phyloP scores from a whole-genome alignment of 2,113 vertebrate species.

The Chionomys nivalis region DNA sequence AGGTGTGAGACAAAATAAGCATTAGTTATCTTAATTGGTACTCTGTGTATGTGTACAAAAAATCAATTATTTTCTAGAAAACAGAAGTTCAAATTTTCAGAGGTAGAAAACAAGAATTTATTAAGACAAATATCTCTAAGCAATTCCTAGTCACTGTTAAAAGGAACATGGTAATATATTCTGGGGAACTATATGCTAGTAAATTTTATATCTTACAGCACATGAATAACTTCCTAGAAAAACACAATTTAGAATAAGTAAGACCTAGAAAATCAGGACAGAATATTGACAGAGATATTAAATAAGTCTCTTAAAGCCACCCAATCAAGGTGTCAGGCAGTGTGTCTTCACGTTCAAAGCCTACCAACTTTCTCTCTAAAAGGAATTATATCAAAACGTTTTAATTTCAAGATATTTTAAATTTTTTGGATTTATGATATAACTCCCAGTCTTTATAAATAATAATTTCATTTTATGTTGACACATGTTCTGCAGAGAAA shows the following conservation, averaged over 20 bases:
- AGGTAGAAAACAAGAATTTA: not conserved
- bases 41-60: not conserved
- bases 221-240: not conserved
- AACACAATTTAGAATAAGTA: not conserved
- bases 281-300: not conserved
- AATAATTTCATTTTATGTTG: constrained; percentile 64
- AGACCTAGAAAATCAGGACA: not conserved
- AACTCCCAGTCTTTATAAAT: not conserved
- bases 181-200: not conserved
- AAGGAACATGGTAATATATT: not conserved
- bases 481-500: constrained; percentile 67
- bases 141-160: not conserved
- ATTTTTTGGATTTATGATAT: not conserved
- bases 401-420: constrained; percentile 1
- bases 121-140: not conserved
- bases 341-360: not conserved
- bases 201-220: not conserved
- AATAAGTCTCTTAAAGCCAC: not conserved
- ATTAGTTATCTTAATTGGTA: not conserved
- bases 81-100: not conserved
- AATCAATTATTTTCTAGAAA: not conserved
- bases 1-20: not conserved
- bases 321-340: not conserved
- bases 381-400: not conserved
- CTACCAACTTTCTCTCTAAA: not conserved